phyloP scores from a whole-genome alignment of 1,140 invertebrate genomes.

The Calephelis nemesis region DNA sequence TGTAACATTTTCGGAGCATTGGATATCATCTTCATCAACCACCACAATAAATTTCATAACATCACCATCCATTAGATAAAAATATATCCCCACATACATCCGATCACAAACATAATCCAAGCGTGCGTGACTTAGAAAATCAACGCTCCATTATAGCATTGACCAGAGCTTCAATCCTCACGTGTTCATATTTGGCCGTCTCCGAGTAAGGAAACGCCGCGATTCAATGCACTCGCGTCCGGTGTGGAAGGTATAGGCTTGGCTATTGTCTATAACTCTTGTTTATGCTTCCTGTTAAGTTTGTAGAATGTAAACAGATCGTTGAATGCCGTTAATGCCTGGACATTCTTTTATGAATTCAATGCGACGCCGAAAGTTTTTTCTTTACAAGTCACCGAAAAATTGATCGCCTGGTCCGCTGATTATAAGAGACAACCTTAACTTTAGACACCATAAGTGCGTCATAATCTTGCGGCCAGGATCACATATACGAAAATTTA shows the following conservation, averaged over 20 bases:
- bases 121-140: constrained; percentile 5
- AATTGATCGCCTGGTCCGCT: too few species aligned
- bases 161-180: constrained; percentile 42
- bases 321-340: neutral
- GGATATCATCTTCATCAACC: too few species aligned
- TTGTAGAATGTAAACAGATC: constrained; percentile 16
- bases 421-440: too few species aligned
- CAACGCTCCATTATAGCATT: constrained; percentile 20
- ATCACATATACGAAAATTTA: too few species aligned
- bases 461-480: too few species aligned
- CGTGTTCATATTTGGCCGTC: constrained; percentile 42
- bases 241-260: constrained; percentile 43
- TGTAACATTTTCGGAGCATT: too few species aligned
- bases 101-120: constrained; percentile 6
- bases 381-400: too few species aligned
- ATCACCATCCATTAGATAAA: too few species aligned
- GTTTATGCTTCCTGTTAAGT: constrained; percentile 43
- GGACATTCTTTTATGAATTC: neutral
- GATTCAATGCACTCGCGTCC: constrained; percentile 56
- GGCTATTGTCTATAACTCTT: constrained; percentile 49
- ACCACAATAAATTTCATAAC: too few species aligned
- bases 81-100: too few species aligned
- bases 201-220: constrained; percentile 44
- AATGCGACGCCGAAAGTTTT: neutral
- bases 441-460: too few species aligned